These are phyloP conservation scores for Stichopus horrens DNA, from an alignment of 53 echinoderm and acorn worm genomes.

Conservation along the genomic window DNA sequence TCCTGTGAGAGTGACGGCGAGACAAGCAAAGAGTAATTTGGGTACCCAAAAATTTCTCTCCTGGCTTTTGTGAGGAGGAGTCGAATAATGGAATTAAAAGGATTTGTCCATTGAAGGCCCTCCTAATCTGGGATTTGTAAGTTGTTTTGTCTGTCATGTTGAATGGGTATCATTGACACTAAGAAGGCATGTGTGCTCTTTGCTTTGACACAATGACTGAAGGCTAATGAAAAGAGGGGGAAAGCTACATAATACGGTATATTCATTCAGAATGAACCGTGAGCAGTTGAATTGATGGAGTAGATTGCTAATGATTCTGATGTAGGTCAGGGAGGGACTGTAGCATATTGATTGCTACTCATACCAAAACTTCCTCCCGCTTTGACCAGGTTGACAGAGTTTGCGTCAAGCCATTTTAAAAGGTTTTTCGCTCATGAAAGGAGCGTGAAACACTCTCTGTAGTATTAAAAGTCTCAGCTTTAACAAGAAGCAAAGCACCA, in stretches of 20 bases:
- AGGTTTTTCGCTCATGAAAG: not conserved
- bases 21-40: constrained; percentile 13
- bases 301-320: constrained; percentile 14
- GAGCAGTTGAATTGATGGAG: constrained; percentile 21
- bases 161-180: constrained; percentile 24
- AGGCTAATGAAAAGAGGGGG: constrained; percentile 3
- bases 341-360: not conserved
- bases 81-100: constrained; percentile 28
- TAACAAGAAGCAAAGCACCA: no score
- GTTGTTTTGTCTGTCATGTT: not conserved
- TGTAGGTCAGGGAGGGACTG: constrained; percentile 2
- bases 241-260: constrained; percentile 6
- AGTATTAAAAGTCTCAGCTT: not conserved
- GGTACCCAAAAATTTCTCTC: not conserved
- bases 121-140: constrained; percentile 37
- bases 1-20: not conserved
- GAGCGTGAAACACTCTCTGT: not conserved
- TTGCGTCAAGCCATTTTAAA: not conserved
- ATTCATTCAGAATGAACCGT: not conserved
- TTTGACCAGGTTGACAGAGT: not conserved
- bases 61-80: constrained; percentile 35
- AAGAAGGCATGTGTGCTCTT: not conserved
- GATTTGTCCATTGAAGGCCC: constrained; percentile 24
- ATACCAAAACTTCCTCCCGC: not conserved
- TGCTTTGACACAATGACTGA: constrained; percentile 29